Conservation (phyloP, 2,113 vertebrate genomes). For the Petrocephalus zakoni region DNA sequence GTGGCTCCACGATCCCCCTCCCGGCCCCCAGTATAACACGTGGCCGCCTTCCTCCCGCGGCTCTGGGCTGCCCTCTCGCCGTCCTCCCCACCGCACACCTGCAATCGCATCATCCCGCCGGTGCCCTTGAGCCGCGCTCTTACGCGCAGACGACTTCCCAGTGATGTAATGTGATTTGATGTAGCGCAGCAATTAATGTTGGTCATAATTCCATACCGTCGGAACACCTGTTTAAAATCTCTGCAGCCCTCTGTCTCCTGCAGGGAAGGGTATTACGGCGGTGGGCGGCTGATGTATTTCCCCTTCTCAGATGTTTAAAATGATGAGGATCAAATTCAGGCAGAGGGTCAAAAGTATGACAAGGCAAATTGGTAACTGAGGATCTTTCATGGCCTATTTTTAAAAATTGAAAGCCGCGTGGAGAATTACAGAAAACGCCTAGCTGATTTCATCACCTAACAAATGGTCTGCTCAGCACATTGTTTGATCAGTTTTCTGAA, state of each 20-base stretch:
- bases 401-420: background rate
- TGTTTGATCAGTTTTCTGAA: constrained; percentile 14
- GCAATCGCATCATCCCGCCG: background rate
- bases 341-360: background rate
- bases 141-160: background rate
- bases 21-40: background rate
- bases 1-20: constrained; percentile 9
- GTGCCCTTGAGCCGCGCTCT: background rate
- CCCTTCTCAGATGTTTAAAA: background rate
- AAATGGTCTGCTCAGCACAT: background rate
- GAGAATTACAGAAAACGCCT: constrained; percentile 3
- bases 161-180: background rate
- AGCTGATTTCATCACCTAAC: constrained; percentile 7
- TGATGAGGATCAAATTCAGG: constrained; percentile 3
- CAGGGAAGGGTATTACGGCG: background rate
- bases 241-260: background rate
- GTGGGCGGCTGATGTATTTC: background rate
- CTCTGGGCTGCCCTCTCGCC: constrained; percentile 1
- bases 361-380: background rate
- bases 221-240: background rate
- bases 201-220: constrained; percentile 1
- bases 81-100: background rate
- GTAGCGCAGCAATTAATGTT: constrained; percentile 5
- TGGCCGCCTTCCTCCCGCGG: background rate
- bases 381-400: background rate